A percentile compares a stretch with the other conserved stretches of the same genome.
Conservation (phyloP, 2,888 invertebrate species). For the Allacma fusca region DNA sequence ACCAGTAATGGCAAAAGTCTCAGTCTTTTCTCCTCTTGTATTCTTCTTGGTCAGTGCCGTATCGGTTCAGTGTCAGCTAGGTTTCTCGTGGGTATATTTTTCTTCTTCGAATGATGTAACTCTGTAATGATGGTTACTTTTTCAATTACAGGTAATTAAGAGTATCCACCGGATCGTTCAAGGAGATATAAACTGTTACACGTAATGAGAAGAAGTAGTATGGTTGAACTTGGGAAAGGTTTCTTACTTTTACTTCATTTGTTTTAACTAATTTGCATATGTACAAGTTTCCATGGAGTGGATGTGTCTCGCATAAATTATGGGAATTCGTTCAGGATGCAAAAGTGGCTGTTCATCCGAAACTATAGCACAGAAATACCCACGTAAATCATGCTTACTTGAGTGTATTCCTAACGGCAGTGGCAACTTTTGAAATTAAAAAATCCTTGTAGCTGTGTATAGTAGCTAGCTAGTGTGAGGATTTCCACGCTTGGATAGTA, state of each 20-base stretch:
- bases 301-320: not conserved
- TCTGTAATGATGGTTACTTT: too few relatives aligned
- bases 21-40: conserved; percentile 5
- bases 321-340: conserved; percentile 2
- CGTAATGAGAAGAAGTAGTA: too few relatives aligned
- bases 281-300: not conserved
- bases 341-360: not conserved
- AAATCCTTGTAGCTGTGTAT: too few relatives aligned
- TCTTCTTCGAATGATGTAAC: too few relatives aligned
- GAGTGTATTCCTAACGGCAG: not conserved
- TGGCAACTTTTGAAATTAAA: not conserved
- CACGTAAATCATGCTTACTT: not conserved
- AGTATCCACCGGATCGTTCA: too few relatives aligned
- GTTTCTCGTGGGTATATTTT: not conserved
- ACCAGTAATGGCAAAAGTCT: conserved; percentile 23
- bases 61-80: conserved; percentile 33
- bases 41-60: conserved; percentile 32
- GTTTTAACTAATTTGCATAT: not conserved
- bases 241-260: too few relatives aligned
- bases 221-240: too few relatives aligned
- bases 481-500: too few relatives aligned
- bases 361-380: not conserved
- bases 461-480: too few relatives aligned
- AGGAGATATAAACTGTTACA: too few relatives aligned
- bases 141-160: too few relatives aligned